Evolutionary conservation across 2,113 vertebrate species (phyloP).

Genomic region (Thymallus thymallus): DNA sequence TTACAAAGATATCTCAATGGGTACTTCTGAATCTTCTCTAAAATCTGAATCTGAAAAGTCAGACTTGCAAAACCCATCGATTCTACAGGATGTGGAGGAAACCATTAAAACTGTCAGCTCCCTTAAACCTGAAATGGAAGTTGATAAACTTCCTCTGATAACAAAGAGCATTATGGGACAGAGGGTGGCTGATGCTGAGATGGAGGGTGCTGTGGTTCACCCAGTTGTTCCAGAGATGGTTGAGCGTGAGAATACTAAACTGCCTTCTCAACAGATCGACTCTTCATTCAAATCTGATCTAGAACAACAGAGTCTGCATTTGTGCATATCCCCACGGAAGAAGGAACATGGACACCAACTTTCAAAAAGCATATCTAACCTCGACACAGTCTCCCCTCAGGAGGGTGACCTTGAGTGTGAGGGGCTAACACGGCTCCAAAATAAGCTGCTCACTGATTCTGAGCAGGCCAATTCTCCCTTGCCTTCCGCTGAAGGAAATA

Average conservation of each 20-base stretch:
- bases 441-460: not conserved
- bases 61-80: slow-evolving; percentile 13
- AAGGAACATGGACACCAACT: slow-evolving; percentile 65
- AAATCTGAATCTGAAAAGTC: not conserved
- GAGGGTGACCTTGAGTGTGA: not conserved
- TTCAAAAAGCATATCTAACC: slow-evolving; percentile 60
- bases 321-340: slow-evolving; percentile 50
- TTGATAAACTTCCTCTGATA: not conserved
- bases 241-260: not conserved
- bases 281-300: slow-evolving; percentile 13
- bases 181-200: not conserved
- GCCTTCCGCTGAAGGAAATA: not conserved
- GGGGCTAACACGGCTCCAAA: slow-evolving; percentile 7
- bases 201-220: not conserved
- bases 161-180: not conserved
- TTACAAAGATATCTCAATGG: not conserved
- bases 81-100: not conserved
- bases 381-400: slow-evolving; percentile 44
- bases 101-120: too few species aligned
- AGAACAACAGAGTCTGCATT: slow-evolving; percentile 14
- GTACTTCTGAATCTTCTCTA: too few species aligned
- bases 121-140: not conserved
- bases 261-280: not conserved
- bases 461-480: not conserved
- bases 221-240: not conserved